A percentile compares a stretch with the other conserved stretches of the same genome.
Conservation (phyloP, 2,888 invertebrate genomes). For the Incurvaria masculella region DNA sequence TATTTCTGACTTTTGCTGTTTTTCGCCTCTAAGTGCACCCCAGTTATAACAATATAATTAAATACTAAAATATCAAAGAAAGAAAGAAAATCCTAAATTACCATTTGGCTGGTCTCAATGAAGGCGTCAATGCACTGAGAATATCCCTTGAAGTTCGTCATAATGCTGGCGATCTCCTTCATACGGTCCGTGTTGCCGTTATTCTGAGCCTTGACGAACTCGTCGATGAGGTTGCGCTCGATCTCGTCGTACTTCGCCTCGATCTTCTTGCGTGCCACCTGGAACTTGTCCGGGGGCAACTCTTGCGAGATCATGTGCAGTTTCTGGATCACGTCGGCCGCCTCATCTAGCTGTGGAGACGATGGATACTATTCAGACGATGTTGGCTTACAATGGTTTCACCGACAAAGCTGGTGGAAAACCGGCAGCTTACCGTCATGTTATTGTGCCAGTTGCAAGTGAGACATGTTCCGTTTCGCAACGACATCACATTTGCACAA, state of each 20-base stretch:
- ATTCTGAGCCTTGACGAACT: slow-evolving; percentile 88
- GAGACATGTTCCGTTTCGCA: too few species aligned
- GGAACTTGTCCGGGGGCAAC: slow-evolving; percentile 83
- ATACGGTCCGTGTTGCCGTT: slow-evolving; percentile 82
- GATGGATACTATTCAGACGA: too few species aligned
- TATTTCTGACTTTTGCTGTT: too few species aligned
- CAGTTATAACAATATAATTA: slow-evolving; percentile 3
- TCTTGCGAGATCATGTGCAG: slow-evolving; percentile 94
- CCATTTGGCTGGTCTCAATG: slow-evolving; percentile 94
- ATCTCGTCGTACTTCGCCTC: slow-evolving; percentile 87
- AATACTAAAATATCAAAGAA: slow-evolving; percentile 11
- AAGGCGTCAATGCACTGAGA: slow-evolving; percentile 95
- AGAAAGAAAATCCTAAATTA: slow-evolving; percentile 41
- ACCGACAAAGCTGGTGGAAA: too few species aligned
- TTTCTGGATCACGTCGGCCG: slow-evolving; percentile 97
- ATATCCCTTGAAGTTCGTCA: slow-evolving; percentile 96
- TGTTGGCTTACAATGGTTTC: too few species aligned
- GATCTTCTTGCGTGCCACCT: slow-evolving; percentile 81
- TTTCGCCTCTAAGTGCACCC: too few species aligned
- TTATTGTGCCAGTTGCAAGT: too few species aligned
- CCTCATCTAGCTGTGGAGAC: slow-evolving; percentile 90
- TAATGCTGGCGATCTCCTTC: slow-evolving; percentile 88
- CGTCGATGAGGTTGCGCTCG: slow-evolving; percentile 86
- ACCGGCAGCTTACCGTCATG: too few species aligned
- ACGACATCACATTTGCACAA: too few species aligned